These are phyloP conservation scores for Trachymyrmex cornetzi DNA, from an alignment of 1,140 invertebrate genomes.

Conservation along the genomic window DNA sequence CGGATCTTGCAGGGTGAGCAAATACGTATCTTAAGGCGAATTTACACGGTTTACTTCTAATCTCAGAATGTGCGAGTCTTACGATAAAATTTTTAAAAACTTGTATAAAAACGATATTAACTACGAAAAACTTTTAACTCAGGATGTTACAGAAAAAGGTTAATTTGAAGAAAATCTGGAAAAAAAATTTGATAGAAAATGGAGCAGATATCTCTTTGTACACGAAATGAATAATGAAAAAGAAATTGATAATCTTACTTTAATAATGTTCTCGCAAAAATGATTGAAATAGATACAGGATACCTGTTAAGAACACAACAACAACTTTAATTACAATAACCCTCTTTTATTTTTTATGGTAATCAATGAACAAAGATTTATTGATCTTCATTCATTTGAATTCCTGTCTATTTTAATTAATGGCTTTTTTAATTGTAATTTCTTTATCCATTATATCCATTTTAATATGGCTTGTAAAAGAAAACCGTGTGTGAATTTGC, in stretches of 20 bases:
- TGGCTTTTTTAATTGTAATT: not conserved
- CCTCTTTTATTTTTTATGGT: not conserved
- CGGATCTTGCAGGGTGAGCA: slow-evolving; percentile 92
- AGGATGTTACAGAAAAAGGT: not conserved
- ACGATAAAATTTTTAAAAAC: not conserved
- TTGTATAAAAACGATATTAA: not conserved
- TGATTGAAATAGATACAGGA: not conserved
- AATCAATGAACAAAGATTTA: not conserved
- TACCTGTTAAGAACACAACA: not conserved
- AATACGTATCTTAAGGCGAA: slow-evolving; percentile 35
- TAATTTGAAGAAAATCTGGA: not conserved
- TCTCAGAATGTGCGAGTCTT: not conserved
- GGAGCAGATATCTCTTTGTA: not conserved
- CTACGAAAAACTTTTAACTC: not conserved
- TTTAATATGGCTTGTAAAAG: not conserved
- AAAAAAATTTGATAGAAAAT: not conserved
- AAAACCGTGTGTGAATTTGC: not conserved
- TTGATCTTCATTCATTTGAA: not conserved
- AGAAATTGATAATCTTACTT: not conserved
- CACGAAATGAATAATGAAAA: too few species aligned
- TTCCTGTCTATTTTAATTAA: not conserved
- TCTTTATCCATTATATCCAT: not conserved
- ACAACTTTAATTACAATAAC: not conserved
- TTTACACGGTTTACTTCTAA: slow-evolving; percentile 1
- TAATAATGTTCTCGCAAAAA: not conserved